Evolutionary conservation across 2,888 invertebrate genomes (phyloP), one percentile per base, ranked within the genome.

Genomic region (Beris chalybata): DNA sequence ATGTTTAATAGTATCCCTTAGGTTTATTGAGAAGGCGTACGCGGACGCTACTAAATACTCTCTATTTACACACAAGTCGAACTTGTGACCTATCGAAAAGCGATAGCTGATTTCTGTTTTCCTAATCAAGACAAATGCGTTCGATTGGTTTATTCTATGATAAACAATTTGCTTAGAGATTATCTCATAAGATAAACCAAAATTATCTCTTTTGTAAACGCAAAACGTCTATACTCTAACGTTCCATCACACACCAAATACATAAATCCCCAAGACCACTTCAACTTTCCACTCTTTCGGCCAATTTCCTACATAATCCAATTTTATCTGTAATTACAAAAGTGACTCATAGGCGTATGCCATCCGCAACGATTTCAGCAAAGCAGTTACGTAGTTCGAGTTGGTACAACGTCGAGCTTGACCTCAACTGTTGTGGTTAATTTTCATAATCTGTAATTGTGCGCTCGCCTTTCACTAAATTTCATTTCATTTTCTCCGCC

Each of bases 341-440:
- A 15, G 31, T 59, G 58, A 59, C 47, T 59, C 58, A 59, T 43
- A 13, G 58, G 32, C 7, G 47, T n/a, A 45, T 59, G 38, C 48
- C 58, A 59, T 59, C 58, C 47, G 58, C 58, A 45, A 45, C 58
- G n/a, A 59, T 47, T 59, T 47, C 38, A 9, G 38, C 5, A 38
- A 5, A 38, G 38, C 38, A 38, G 38, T 38, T 38, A 38, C 38
- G 9, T 38, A 38, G 38, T 38, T 38, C 1, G 1, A 1, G 9
- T 5, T 7, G 38, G 9, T 38, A 38, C 38, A 38, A 38, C 22
- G 22, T 22, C 22, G 22, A 22, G 22, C 22, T 38, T 38, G 38
- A 38, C 38, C 38, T 38, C 38, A 38, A 22, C 22, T 3, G 38
- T 7, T 7, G 38, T 9, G 9, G 32, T 38, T 38, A 7, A 9